A percentile compares a stretch with the other conserved stretches of the same genome.
These are phyloP conservation scores for Ylistrum balloti DNA, from an alignment of 1,140 invertebrate species.

Conservation along the genomic window DNA sequence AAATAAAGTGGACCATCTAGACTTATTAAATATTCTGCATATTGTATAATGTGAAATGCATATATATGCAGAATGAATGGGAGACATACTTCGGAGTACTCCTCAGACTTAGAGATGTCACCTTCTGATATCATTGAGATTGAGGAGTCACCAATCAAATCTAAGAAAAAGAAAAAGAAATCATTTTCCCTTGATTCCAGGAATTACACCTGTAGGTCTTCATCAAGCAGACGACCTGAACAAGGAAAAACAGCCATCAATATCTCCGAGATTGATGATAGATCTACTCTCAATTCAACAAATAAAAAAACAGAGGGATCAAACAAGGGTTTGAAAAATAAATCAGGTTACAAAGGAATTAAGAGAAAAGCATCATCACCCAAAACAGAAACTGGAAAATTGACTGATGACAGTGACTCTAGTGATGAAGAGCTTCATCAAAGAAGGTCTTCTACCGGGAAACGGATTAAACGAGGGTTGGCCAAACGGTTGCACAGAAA, in stretches of 20 bases:
- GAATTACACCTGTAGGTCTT: not conserved
- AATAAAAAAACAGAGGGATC: not conserved
- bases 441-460: not conserved
- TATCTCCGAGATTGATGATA: not conserved
- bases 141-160: not conserved
- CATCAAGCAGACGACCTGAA: not conserved
- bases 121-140: constrained; percentile 20
- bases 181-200: not conserved
- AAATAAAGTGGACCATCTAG: not conserved
- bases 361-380: not conserved
- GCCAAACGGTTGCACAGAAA: not conserved
- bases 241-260: no score
- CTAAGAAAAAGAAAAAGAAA: constrained; percentile 21
- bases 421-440: not conserved
- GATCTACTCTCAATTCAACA: not conserved
- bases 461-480: not conserved
- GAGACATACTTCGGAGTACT: not conserved
- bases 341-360: not conserved
- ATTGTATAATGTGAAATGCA: no score
- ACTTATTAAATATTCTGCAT: no score
- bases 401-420: not conserved
- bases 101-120: not conserved
- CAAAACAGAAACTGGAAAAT: not conserved
- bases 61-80: not conserved
- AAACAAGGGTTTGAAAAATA: not conserved